Percentiles rank a stretch among this genome's conserved stretches.
phyloP scores from a whole-genome alignment of 2,888 invertebrate species.

The Pristionchus maxplancki region DNA sequence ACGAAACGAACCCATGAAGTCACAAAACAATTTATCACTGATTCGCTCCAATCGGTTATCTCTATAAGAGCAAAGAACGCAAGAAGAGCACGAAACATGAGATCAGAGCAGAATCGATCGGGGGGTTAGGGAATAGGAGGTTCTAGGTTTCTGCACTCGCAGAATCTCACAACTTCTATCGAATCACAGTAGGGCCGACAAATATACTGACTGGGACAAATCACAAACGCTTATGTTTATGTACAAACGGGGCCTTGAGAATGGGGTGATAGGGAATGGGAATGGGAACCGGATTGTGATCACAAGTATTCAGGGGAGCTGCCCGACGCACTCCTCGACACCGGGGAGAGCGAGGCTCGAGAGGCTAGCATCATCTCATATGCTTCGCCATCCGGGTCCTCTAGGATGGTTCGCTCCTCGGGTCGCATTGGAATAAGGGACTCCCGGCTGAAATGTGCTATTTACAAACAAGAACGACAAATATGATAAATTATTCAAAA shows the following conservation, averaged over 20 bases:
- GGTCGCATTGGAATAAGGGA: not conserved
- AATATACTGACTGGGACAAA: not conserved
- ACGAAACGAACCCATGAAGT: too few species aligned
- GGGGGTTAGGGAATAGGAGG: not conserved
- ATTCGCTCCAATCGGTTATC: too few species aligned
- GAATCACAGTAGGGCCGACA: not conserved
- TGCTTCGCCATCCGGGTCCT: conserved; percentile 25
- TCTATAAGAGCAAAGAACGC: too few species aligned
- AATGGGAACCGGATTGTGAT: not conserved
- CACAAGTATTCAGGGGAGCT: not conserved
- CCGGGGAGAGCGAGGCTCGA: not conserved
- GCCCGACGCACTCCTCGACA: not conserved
- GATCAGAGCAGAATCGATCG: not conserved
- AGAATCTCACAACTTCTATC: conserved; percentile 7
- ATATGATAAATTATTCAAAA: not conserved
- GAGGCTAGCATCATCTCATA: conserved; percentile 5
- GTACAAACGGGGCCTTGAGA: not conserved
- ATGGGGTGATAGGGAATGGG: not conserved
- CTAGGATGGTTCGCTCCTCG: conserved; percentile 37
- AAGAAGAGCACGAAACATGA: not conserved
- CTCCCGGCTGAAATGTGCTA: conserved; percentile 39
- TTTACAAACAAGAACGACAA: too few species aligned
- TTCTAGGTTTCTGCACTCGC: conserved; percentile 7
- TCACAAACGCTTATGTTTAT: not conserved
- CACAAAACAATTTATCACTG: too few species aligned